These are phyloP conservation scores for Venturia canescens DNA, from an alignment of 1,140 invertebrate genomes.

Conservation along the genomic window DNA sequence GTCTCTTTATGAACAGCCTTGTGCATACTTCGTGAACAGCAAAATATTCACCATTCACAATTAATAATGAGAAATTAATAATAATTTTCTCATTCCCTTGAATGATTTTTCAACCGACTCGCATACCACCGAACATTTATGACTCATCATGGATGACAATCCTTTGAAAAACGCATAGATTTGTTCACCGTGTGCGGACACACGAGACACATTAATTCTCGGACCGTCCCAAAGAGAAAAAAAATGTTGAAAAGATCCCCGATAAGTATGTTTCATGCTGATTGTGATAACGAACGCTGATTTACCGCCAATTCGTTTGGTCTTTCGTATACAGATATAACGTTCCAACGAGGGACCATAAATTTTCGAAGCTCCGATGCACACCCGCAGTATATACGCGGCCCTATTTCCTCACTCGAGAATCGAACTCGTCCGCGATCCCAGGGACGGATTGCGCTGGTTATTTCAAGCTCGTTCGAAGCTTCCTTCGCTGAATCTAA, in stretches of 20 bases:
- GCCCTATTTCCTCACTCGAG: not conserved
- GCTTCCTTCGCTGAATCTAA: no score
- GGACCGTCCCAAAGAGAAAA: not conserved
- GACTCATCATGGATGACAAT: not conserved
- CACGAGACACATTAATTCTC: not conserved
- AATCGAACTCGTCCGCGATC: conserved; percentile 20
- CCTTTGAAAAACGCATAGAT: not conserved
- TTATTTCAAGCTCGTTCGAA: no score
- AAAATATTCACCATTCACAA: not conserved
- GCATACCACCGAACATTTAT: no score
- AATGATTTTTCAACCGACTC: no score
- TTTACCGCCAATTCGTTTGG: conserved; percentile 15
- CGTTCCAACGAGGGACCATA: not conserved
- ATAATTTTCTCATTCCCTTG: not conserved
- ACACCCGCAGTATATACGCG: not conserved
- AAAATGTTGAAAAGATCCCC: not conserved
- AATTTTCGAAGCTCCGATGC: conserved; percentile 2
- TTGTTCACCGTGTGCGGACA: not conserved
- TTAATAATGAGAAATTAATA: not conserved
- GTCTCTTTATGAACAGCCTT: not conserved
- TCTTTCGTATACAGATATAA: not conserved
- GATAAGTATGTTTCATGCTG: conserved; percentile 30
- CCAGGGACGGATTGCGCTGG: not conserved
- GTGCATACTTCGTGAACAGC: not conserved
- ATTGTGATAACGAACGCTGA: conserved; percentile 28